Evolutionary conservation across 2,888 invertebrate genomes (phyloP).

Genomic region (Perithous albicinctus): DNA sequence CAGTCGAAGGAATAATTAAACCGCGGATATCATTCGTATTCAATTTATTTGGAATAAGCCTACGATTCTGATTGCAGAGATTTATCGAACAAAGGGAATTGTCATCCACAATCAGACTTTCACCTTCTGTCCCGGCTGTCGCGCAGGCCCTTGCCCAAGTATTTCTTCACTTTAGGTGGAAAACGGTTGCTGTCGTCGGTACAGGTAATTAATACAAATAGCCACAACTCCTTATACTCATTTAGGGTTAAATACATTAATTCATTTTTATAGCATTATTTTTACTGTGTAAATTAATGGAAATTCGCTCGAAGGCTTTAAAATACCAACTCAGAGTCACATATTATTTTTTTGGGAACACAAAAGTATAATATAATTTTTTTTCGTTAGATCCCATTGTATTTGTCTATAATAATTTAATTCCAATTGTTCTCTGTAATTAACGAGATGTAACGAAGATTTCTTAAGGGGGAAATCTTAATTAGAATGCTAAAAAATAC

Average conservation of each 20-base stretch:
- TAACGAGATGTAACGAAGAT: neutral
- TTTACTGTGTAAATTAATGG: too few species aligned
- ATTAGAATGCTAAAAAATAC: too few species aligned
- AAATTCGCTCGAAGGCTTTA: too few species aligned
- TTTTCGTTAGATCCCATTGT: too few species aligned
- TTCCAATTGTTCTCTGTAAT: neutral
- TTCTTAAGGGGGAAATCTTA: too few species aligned
- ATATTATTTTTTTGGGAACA: neutral
- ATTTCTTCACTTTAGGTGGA: constrained; percentile 86
- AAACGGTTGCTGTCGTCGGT: constrained; percentile 86
- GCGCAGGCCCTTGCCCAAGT: constrained; percentile 85
- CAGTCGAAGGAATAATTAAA: too few species aligned
- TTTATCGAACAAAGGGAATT: constrained; percentile 74
- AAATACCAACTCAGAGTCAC: neutral
- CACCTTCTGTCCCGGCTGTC: constrained; percentile 85
- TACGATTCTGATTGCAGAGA: constrained; percentile 70
- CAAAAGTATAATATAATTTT: neutral
- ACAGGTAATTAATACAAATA: constrained; percentile 84
- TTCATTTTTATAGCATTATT: too few species aligned
- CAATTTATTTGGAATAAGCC: neutral
- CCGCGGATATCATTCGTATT: neutral
- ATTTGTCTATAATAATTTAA: neutral
- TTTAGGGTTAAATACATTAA: neutral
- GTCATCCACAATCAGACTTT: constrained; percentile 80
- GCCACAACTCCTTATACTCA: neutral